phyloP scores from a whole-genome alignment of 2,113 vertebrate species.

The Picathartes gymnocephalus region DNA sequence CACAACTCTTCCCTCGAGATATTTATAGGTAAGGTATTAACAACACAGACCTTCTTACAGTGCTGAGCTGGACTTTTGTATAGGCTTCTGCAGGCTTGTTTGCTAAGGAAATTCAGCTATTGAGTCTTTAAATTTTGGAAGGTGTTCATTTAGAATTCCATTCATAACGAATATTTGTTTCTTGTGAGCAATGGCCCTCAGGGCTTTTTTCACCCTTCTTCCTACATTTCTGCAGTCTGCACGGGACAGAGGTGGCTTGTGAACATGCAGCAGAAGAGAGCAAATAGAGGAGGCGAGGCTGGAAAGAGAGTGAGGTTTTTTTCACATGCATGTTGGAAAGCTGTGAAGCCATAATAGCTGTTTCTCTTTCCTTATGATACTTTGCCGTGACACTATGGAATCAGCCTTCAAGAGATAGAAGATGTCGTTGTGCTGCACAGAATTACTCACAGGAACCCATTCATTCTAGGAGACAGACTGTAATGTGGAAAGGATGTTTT shows the following conservation, averaged over 20 bases:
- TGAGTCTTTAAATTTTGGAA: background rate
- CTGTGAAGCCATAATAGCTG: background rate
- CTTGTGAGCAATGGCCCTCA: background rate
- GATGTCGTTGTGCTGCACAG: background rate
- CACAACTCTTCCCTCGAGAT: background rate
- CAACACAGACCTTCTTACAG: background rate
- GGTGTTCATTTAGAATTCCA: background rate
- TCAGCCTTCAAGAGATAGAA: background rate
- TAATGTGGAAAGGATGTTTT: background rate
- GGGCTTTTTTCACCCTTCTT: background rate
- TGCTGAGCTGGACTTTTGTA: background rate
- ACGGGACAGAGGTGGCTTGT: background rate
- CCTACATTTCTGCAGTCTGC: fast-evolving
- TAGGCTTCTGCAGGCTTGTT: background rate
- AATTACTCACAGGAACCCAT: background rate
- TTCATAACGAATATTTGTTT: background rate
- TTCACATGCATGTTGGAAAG: background rate
- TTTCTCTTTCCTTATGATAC: background rate
- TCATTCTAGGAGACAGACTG: background rate
- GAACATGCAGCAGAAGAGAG: background rate
- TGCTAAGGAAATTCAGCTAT: background rate
- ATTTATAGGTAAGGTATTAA: slow-evolving; percentile 45
- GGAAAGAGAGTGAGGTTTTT: background rate
- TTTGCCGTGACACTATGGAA: background rate
- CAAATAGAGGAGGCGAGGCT: background rate